phyloP scores from a whole-genome alignment of 2,888 invertebrate species.

The Acrobasis consociella region DNA sequence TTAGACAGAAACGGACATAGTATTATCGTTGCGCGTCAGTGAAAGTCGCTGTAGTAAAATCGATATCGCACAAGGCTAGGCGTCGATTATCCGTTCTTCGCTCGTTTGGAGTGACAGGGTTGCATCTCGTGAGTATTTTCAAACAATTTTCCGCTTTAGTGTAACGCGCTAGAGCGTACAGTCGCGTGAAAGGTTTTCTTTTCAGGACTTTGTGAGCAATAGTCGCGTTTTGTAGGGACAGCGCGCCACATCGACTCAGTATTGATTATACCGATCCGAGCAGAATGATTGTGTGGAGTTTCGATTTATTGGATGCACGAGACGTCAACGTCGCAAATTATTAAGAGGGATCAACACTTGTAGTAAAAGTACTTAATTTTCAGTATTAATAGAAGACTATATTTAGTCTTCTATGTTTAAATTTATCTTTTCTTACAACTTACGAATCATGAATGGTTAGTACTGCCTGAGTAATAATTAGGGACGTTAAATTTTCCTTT shows the following conservation, averaged over 20 bases:
- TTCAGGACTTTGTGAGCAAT: constrained; percentile 31
- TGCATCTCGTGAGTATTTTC: constrained; percentile 25
- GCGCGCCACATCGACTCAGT: constrained; percentile 62
- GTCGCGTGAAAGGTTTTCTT: constrained; percentile 22
- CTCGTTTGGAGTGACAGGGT: constrained; percentile 36
- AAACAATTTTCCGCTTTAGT: constrained; percentile 33
- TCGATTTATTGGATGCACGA: constrained; percentile 69
- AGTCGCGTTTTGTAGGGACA: constrained; percentile 36
- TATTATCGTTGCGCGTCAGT: constrained; percentile 43
- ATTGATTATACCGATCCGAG: constrained; percentile 73
- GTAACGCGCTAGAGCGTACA: background rate
- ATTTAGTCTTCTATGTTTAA: no score
- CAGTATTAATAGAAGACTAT: no score
- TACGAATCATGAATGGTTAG: no score
- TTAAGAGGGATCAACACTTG: background rate
- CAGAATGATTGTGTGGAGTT: constrained; percentile 41
- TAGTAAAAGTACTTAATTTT: no score
- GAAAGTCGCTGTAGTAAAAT: constrained; percentile 73
- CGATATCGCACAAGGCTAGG: constrained; percentile 83
- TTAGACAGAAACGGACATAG: constrained; percentile 44
- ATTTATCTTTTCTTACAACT: no score
- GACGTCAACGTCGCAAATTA: constrained; percentile 12
- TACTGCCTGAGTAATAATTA: no score
- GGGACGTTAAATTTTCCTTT: no score
- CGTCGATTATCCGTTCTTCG: constrained; percentile 78